Evolutionary conservation across 1,140 invertebrate genomes (phyloP), one percentile per base, ranked within the genome.

Genomic region (Sinonovacula constricta): DNA sequence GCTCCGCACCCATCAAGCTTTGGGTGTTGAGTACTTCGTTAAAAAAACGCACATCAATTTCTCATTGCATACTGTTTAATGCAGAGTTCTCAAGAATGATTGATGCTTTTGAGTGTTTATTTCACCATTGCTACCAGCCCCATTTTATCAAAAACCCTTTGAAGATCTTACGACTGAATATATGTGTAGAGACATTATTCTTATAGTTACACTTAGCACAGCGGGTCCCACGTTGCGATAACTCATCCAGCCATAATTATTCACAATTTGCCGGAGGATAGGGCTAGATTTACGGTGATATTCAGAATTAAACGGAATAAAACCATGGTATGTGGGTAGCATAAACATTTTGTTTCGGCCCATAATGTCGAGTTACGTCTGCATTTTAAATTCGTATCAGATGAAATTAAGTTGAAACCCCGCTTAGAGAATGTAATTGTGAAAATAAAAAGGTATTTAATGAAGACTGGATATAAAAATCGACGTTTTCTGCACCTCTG

Each of bases 51-150:
- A 76, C 72, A 76, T 76, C 72, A 66, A 66, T 57, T 65, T 59
- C 63, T 36, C 72, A 67, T 76, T 76, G 72, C 62, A 67, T 30
- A 54, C 72, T 76, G 72, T 76, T 76, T 76, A 65, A 67, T 67
- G 34, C 70, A 31, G 34, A 62, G 30, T 63, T 45, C 39, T 33
- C n/a, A 26, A 15, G 22, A 51, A 74, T 74, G 70, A 74, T 74
- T 63, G 70, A 74, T 74, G 59, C 34, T 74, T 45, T 60, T 34
- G 51, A 56, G 59, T 63, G 57, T 62, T 53, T 74, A 74, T 39
- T 56, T 56, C 68, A 28, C 39, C 33, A 59, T 39, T 30, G 22
- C 18, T 45, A 62, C 70, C 70, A 63, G 45, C 70, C 28, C 39
- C 36, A 59, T 39, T 63, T 34, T 56, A 70, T 70, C 68, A 70